A percentile compares a stretch with the other conserved stretches of the same genome.
phyloP scores from a whole-genome alignment of 2,113 vertebrate genomes.

The Aspiorhynchus laticeps region DNA sequence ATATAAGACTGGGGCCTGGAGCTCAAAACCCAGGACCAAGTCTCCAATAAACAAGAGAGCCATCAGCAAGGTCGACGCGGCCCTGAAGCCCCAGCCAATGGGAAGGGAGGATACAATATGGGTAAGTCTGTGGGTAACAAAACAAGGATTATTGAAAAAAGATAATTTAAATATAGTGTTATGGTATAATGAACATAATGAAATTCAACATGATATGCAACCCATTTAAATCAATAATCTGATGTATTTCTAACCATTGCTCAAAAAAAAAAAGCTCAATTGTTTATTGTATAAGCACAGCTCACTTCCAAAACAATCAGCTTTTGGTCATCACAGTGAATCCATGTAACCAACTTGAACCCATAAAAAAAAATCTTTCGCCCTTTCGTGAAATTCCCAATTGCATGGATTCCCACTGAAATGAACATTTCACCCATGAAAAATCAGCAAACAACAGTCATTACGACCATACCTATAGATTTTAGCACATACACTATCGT shows the following conservation, averaged over 20 bases:
- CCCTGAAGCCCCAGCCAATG: slow-evolving; percentile 83
- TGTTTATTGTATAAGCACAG: background rate
- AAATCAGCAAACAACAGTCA: no score
- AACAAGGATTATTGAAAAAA: background rate
- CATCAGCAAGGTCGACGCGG: slow-evolving; percentile 72
- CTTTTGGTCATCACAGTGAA: background rate
- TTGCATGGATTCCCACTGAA: no score
- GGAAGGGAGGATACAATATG: slow-evolving; percentile 51
- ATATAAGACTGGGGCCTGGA: slow-evolving; percentile 75
- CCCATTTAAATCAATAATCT: background rate
- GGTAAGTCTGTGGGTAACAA: slow-evolving; percentile 57
- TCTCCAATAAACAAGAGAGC: slow-evolving; percentile 78
- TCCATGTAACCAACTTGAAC: background rate
- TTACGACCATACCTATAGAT: no score
- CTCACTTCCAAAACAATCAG: background rate
- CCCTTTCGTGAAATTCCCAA: no score
- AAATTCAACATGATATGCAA: background rate
- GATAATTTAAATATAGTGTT: no score
- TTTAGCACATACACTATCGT: background rate
- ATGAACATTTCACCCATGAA: no score
- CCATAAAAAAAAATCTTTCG: no score
- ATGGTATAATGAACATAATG: background rate
- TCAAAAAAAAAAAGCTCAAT: no score
- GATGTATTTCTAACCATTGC: background rate
- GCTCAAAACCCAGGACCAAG: slow-evolving; percentile 70